Evolutionary conservation across 2,888 invertebrate species (phyloP).

Genomic region (Drosophila pseudotakahashii): DNA sequence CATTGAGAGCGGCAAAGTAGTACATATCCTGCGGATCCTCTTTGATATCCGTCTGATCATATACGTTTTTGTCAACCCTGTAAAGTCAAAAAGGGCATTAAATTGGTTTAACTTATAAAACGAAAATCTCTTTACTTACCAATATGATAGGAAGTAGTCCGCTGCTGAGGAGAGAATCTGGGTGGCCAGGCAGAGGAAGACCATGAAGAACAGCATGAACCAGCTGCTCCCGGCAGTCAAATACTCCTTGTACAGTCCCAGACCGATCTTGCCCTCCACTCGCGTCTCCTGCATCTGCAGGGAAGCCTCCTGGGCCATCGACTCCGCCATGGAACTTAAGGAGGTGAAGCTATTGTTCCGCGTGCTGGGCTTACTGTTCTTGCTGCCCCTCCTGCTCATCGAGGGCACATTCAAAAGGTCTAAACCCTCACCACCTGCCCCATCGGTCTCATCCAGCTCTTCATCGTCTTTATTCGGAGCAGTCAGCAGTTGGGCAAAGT

Average conservation of each 20-base stretch:
- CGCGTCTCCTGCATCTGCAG: slow-evolving; percentile 86
- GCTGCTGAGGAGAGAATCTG: slow-evolving; percentile 90
- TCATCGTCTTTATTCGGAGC: slow-evolving; percentile 84
- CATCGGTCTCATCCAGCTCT: slow-evolving; percentile 63
- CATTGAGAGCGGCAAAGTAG: slow-evolving; percentile 85
- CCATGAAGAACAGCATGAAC: slow-evolving; percentile 86
- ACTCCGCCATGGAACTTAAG: slow-evolving; percentile 85
- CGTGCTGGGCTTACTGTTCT: slow-evolving; percentile 60
- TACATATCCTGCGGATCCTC: slow-evolving; percentile 81
- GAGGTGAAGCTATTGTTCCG: slow-evolving; percentile 82
- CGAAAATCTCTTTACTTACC: slow-evolving; percentile 82
- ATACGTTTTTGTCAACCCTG: slow-evolving; percentile 70
- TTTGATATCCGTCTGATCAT: slow-evolving; percentile 15
- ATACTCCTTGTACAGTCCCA: slow-evolving; percentile 87
- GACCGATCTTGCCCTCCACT: slow-evolving; percentile 87
- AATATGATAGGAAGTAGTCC: slow-evolving; percentile 91
- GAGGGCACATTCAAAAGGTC: slow-evolving; percentile 52
- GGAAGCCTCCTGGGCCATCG: slow-evolving; percentile 81
- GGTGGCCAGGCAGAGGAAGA: slow-evolving; percentile 87
- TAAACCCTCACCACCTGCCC: slow-evolving; percentile 38
- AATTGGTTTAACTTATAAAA: background rate
- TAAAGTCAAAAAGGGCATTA: background rate
- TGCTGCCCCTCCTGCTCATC: slow-evolving; percentile 66
- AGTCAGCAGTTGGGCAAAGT: slow-evolving; percentile 90
- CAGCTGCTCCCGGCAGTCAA: slow-evolving; percentile 89